A percentile compares a stretch with the other conserved stretches of the same genome.
Conservation (phyloP, 2,113 vertebrate genomes). For the Scalopus aquaticus region DNA sequence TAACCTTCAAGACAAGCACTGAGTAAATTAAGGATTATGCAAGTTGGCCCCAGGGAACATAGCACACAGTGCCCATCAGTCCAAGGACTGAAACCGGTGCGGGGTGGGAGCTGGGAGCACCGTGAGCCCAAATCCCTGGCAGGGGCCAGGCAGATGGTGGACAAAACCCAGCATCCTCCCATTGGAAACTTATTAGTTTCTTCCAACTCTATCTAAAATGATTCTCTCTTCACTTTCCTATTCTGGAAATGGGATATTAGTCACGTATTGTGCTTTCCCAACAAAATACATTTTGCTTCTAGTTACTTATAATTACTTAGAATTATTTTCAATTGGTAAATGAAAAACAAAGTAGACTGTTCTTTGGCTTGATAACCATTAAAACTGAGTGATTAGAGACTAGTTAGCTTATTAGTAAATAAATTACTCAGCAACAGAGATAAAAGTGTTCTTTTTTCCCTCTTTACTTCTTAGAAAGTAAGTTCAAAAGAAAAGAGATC, state of each 20-base stretch:
- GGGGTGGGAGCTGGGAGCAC: background rate
- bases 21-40: background rate
- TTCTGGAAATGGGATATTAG: background rate
- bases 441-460: background rate
- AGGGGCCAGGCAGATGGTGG: fast-evolving
- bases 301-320: background rate
- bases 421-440: background rate
- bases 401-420: conserved; percentile 2
- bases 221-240: background rate
- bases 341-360: background rate
- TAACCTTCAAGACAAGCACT: conserved; percentile 28
- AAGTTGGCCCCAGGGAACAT: background rate
- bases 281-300: conserved; percentile 20
- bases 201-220: background rate
- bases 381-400: background rate
- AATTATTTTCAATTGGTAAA: background rate
- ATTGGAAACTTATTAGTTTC: background rate
- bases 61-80: background rate
- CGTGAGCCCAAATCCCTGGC: background rate
- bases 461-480: background rate
- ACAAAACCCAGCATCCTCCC: background rate
- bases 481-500: conserved; percentile 43
- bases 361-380: conserved; percentile 10
- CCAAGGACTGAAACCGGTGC: background rate
- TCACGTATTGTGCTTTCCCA: background rate